phyloP scores from a whole-genome alignment of 1,140 invertebrate species.

The Nixonia krombeini region DNA sequence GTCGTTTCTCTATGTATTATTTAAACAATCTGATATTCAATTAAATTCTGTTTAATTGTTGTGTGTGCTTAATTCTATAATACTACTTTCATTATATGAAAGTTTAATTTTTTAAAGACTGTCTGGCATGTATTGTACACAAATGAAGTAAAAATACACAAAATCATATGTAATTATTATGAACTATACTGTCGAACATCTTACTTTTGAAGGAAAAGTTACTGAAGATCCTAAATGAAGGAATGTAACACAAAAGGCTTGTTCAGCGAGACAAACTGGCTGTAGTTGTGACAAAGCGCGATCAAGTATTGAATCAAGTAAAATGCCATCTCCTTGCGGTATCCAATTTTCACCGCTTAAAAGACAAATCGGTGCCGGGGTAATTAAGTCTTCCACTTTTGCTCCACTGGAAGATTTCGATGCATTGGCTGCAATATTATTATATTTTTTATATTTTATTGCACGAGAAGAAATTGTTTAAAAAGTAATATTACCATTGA shows the following conservation, averaged over 20 bases:
- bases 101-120: too few species aligned
- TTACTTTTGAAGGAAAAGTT: constrained; percentile 67
- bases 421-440: constrained; percentile 41
- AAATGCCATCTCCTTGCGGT: constrained; percentile 62
- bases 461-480: constrained; percentile 17
- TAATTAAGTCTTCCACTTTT: constrained; percentile 62
- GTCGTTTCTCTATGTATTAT: constrained; percentile 47
- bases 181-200: constrained; percentile 3
- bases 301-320: constrained; percentile 81
- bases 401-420: constrained; percentile 57
- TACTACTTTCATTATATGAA: too few species aligned
- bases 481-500: constrained; percentile 47
- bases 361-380: constrained; percentile 63
- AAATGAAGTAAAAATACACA: too few species aligned
- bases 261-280: constrained; percentile 93
- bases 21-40: constrained; percentile 1
- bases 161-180: too few species aligned
- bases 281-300: constrained; percentile 90
- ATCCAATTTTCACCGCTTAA: constrained; percentile 62
- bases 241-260: constrained; percentile 95
- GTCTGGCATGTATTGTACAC: too few species aligned
- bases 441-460: too few species aligned
- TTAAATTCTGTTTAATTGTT: too few species aligned
- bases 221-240: constrained; percentile 85
- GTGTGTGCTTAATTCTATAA: too few species aligned